phyloP scores from a whole-genome alignment of 2,113 vertebrate genomes.

The Callocephalon fimbriatum region DNA sequence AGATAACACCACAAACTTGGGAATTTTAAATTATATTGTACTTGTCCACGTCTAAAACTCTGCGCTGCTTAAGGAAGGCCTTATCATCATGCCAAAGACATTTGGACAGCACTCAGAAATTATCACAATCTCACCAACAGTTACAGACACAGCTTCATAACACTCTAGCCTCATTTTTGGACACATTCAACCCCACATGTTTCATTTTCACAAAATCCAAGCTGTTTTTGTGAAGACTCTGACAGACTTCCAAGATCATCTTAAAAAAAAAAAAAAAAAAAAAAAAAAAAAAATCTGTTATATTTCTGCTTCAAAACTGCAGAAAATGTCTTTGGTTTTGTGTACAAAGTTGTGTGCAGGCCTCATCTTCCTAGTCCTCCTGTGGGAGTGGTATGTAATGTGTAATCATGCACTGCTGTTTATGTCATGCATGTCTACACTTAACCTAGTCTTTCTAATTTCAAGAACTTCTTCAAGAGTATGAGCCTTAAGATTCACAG shows the following conservation, averaged over 20 bases:
- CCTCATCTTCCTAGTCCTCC: background rate
- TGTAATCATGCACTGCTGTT: background rate
- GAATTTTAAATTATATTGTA: background rate
- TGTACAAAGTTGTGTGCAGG: background rate
- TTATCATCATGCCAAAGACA: background rate
- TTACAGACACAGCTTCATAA: background rate
- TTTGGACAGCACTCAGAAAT: background rate
- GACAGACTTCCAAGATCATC: background rate
- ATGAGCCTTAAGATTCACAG: background rate
- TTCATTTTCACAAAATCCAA: slow-evolving; percentile 8
- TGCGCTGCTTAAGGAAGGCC: background rate
- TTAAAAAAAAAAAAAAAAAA: background rate
- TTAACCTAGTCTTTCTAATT: background rate
- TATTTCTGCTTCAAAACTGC: background rate
- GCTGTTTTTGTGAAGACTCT: background rate
- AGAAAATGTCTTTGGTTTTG: background rate
- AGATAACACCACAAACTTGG: background rate
- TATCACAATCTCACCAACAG: background rate
- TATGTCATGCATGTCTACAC: background rate
- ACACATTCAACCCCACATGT: background rate
- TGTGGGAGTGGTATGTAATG: background rate
- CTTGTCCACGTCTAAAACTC: background rate
- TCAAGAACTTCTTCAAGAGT: background rate
- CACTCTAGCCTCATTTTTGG: background rate
- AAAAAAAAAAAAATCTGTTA: background rate